phyloP scores from a whole-genome alignment of 2,888 invertebrate genomes.

The Sphaerophoria taeniata region DNA sequence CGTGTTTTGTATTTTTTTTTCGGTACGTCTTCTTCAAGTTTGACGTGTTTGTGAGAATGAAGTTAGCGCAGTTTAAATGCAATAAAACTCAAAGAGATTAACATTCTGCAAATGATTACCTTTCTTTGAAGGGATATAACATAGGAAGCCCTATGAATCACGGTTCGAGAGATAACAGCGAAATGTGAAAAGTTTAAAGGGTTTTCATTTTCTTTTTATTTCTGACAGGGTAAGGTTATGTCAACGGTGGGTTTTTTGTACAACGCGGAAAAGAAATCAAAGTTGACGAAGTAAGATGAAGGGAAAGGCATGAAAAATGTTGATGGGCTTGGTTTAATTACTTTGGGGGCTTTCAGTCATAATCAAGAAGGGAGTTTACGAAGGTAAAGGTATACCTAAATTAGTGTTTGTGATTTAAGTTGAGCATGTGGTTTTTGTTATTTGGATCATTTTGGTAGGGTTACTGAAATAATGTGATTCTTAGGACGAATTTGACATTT shows the following conservation, averaged over 20 bases:
- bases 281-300: background rate
- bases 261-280: background rate
- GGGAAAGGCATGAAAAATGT: background rate
- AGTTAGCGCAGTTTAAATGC: slow-evolving; percentile 42
- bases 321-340: slow-evolving; percentile 2
- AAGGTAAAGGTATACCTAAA: background rate
- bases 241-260: background rate
- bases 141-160: background rate
- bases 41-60: slow-evolving; percentile 10
- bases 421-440: background rate
- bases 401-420: background rate
- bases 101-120: slow-evolving; percentile 22
- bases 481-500: too few relatives aligned
- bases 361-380: background rate
- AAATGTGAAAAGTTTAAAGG: slow-evolving; percentile 18
- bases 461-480: too few relatives aligned
- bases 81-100: slow-evolving; percentile 34
- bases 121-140: background rate
- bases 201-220: slow-evolving; percentile 1
- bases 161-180: slow-evolving; percentile 4
- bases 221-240: background rate
- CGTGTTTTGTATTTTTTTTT: slow-evolving; percentile 3
- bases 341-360: background rate
- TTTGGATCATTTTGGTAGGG: too few relatives aligned
- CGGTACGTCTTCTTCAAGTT: background rate